Evolutionary conservation across 2,888 invertebrate genomes (phyloP), one percentile per base, ranked within the genome.

Genomic region (Cryptocephalus moraei): DNA sequence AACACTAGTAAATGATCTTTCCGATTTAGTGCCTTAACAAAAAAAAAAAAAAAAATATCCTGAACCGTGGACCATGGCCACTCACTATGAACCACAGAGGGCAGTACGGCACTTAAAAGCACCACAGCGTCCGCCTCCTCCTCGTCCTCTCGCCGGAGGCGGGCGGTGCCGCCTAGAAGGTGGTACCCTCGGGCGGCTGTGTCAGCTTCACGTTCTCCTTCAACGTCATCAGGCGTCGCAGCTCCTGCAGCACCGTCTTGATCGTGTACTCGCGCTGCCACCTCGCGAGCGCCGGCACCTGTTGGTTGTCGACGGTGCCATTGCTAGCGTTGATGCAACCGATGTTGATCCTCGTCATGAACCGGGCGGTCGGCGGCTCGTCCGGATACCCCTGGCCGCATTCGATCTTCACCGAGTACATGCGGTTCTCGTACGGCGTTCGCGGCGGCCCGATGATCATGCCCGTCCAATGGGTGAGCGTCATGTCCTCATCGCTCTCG

Each of bases 391-490:
- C 84, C 63, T 86, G 85, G 57, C 93, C 93, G 74, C 97, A 97
- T 75, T 93, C 93, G 74, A 99, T 85, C 80, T 91, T 93, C 69
- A 96, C 81, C 70, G 92, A 93, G 76, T 97, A 97, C 86, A 99
- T 97, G 73, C 95, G 85, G 78, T 94, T 94, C 80, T 99, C 99
- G 77, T 90, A 99, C 39, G 93, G 92, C 60, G 97, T 96, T 90
- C 97, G 79, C 65, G 94, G 93, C 62, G 97, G 97, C 60, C 97
- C 99, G 74, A 99, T 93, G 62, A 99, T 97, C 90, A 96, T 96
- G 62, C 96, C 95, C 72, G 91, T 92, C 99, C 99, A 99, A 71
- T 91, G 87, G 66, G 94, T 92, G 52, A 99, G 80, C 61, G 94
- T 94, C 92, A 95, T 95, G 72, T 99, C 99, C 74, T 95, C 94